A percentile compares a stretch with the other conserved stretches of the same genome.
Conservation (phyloP, 2,113 vertebrate genomes). For the Hippocampus guttulatus region DNA sequence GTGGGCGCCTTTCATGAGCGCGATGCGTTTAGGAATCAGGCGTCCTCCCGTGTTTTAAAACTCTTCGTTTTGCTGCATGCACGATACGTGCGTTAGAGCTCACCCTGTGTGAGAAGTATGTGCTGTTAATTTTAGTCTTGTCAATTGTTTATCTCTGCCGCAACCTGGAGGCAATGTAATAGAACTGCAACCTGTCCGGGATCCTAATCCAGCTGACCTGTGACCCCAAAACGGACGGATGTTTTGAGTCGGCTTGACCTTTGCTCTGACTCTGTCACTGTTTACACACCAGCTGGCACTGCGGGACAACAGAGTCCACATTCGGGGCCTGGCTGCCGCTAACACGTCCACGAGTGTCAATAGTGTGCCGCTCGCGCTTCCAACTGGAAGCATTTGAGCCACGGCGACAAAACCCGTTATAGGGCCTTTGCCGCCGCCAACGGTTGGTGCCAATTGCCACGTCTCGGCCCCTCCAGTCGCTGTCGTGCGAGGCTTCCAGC, state of each 20-base stretch:
- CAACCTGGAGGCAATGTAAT: no score
- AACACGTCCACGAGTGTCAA: conserved; percentile 67
- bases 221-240: not conserved
- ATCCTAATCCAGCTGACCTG: not conserved
- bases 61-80: no score
- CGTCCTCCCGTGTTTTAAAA: no score
- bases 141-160: no score
- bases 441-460: conserved; percentile 69
- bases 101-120: no score
- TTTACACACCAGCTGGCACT: conserved; percentile 54
- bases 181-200: no score
- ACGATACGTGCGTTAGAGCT: no score
- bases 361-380: conserved; percentile 61
- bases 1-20: no score
- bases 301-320: conserved; percentile 55
- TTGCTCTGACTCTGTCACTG: conserved; percentile 34
- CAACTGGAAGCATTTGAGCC: conserved; percentile 69
- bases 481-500: conserved; percentile 73
- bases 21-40: no score
- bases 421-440: conserved; percentile 63
- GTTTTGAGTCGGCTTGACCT: not conserved
- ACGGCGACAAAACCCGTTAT: conserved; percentile 67
- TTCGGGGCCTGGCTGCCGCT: conserved; percentile 49
- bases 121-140: no score
- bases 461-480: conserved; percentile 47